Conservation (phyloP, 1,140 invertebrate genomes). For the Goniozus legneri region DNA sequence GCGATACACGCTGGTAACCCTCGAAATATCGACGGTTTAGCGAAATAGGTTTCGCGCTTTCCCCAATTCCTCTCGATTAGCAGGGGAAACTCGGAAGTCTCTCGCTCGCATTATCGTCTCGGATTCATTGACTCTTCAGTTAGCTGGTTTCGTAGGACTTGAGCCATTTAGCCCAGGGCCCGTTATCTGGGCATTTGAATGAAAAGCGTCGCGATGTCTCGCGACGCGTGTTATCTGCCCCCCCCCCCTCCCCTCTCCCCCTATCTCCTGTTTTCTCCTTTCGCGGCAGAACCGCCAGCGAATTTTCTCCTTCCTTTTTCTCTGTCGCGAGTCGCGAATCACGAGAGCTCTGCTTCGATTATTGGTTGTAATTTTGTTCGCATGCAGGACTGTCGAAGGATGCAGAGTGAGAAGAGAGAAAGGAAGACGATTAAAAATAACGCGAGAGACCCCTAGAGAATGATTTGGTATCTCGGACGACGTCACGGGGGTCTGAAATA, state of each 20-base stretch:
- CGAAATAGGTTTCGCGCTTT: too few species aligned
- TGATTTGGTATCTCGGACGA: slow-evolving; percentile 52
- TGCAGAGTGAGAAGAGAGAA: too few species aligned
- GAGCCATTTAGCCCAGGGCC: slow-evolving; percentile 36
- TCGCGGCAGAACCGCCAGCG: too few species aligned
- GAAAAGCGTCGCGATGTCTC: slow-evolving; percentile 38
- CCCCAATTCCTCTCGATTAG: too few species aligned
- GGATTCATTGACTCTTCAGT: slow-evolving; percentile 44
- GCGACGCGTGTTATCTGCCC: slow-evolving; percentile 39
- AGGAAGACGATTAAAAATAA: not conserved
- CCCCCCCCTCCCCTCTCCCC: slow-evolving; percentile 8
- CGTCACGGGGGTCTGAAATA: slow-evolving; percentile 54
- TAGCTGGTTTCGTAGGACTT: slow-evolving; percentile 25
- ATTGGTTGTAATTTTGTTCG: too few species aligned
- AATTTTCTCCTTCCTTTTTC: too few species aligned
- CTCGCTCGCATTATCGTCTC: slow-evolving; percentile 50
- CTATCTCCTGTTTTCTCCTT: not conserved
- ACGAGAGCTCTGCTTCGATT: too few species aligned
- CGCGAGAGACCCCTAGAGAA: slow-evolving; percentile 35
- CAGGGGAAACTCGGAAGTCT: too few species aligned
- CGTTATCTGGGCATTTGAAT: slow-evolving; percentile 43
- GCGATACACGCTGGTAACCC: too few species aligned
- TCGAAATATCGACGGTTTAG: too few species aligned
- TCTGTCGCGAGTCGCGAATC: too few species aligned
- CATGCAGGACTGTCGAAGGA: too few species aligned